These are phyloP conservation scores for Porites evermanni DNA, from an alignment of 92 coral and sea anemone genomes.

Conservation along the genomic window DNA sequence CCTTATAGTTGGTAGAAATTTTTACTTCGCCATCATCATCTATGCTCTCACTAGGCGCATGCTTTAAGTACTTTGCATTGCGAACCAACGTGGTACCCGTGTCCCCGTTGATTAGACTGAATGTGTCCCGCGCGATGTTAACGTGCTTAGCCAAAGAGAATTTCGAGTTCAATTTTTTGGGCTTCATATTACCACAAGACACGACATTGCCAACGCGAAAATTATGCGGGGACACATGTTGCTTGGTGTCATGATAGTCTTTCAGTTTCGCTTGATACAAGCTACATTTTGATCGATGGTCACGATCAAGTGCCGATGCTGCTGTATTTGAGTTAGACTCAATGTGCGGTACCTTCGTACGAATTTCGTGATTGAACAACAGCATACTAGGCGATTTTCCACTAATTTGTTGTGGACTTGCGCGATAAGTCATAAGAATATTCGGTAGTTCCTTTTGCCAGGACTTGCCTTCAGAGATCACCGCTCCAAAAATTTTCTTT, in stretches of 20 bases:
- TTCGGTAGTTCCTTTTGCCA: constrained; percentile 56
- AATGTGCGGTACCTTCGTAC: constrained; percentile 2
- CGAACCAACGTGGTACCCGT: too few species aligned
- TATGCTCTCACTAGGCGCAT: too few species aligned
- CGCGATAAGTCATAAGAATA: constrained; percentile 58
- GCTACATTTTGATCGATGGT: too few species aligned
- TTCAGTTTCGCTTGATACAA: too few species aligned
- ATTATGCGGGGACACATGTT: constrained; percentile 26
- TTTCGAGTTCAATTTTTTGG: constrained; percentile 25
- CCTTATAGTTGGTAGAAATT: too few species aligned
- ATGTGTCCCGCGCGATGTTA: constrained; percentile 47
- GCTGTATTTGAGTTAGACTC: neutral
- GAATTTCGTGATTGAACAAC: constrained; percentile 53
- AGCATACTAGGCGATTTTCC: constrained; percentile 55
- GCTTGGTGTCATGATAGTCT: constrained; percentile 39
- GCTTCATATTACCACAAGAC: constrained; percentile 36
- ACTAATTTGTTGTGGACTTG: constrained; percentile 65
- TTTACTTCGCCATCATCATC: too few species aligned
- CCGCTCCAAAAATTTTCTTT: constrained; percentile 60
- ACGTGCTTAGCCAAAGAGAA: constrained; percentile 26
- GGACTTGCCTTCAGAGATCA: constrained; percentile 41
- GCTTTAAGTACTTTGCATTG: too few species aligned
- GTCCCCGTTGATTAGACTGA: too few species aligned
- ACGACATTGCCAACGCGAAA: constrained; percentile 42
- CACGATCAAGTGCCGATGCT: neutral